Evolutionary conservation across 1,140 invertebrate species (phyloP).

Genomic region (Acromyrmex echinatior): DNA sequence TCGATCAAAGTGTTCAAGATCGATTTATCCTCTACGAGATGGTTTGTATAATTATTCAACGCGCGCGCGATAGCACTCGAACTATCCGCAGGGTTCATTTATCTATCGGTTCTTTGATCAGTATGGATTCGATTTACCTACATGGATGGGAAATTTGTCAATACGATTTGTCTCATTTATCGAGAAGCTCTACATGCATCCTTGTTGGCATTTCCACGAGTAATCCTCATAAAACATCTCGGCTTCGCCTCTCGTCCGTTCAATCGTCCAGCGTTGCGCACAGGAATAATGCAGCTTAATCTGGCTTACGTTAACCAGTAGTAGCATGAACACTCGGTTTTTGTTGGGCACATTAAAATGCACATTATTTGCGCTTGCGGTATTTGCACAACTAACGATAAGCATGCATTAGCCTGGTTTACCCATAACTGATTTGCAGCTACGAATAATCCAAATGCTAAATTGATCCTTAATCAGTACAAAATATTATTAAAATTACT

Average conservation of each 20-base stretch:
- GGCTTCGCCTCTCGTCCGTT: conserved; percentile 31
- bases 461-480: conserved; percentile 36
- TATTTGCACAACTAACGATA: conserved; percentile 45
- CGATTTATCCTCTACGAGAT: conserved; percentile 30
- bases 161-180: conserved; percentile 14
- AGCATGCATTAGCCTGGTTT: conserved; percentile 41
- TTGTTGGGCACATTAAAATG: conserved; percentile 54
- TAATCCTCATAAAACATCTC: conserved; percentile 53
- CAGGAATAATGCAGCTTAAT: conserved; percentile 57
- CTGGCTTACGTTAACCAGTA: conserved; percentile 49
- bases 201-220: conserved; percentile 21
- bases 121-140: neutral
- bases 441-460: conserved; percentile 15
- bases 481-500: neutral
- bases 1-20: conserved; percentile 26
- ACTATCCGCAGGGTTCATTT: conserved; percentile 2
- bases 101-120: neutral
- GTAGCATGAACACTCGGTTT: conserved; percentile 30
- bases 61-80: neutral
- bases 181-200: neutral
- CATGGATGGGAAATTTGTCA: conserved; percentile 5
- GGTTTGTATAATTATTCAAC: conserved; percentile 16
- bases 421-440: neutral
- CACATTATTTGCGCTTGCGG: conserved; percentile 48
- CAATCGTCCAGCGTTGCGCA: conserved; percentile 22